Evolutionary conservation across 2,113 vertebrate species (phyloP).

Genomic region (Oryzias javanicus): DNA sequence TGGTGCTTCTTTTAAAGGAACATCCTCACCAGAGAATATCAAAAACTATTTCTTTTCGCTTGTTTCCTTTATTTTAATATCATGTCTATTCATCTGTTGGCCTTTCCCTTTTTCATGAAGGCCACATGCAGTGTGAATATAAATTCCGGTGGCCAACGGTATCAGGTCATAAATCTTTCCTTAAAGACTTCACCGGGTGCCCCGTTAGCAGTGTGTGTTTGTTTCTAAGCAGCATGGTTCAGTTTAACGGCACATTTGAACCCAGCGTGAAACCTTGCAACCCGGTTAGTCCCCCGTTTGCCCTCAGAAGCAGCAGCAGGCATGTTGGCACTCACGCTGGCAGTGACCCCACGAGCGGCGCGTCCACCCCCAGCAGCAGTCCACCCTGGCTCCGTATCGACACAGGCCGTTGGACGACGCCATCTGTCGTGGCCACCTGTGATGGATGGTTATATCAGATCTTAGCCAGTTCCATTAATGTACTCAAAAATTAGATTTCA

Average conservation of each 20-base stretch:
- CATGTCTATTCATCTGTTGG: slow-evolving; percentile 27
- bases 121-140: slow-evolving; percentile 30
- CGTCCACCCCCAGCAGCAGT: slow-evolving; percentile 99
- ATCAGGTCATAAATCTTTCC: slow-evolving; percentile 52
- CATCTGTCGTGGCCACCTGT: slow-evolving; percentile 93
- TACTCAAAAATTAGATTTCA: too few relatives aligned
- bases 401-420: slow-evolving; percentile 87
- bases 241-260: slow-evolving; percentile 41
- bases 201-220: slow-evolving; percentile 24
- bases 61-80: slow-evolving; percentile 6
- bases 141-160: slow-evolving; percentile 14
- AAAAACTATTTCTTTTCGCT: neutral
- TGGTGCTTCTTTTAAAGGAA: slow-evolving; percentile 3
- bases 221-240: slow-evolving; percentile 8
- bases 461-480: slow-evolving; percentile 14
- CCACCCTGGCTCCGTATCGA: slow-evolving; percentile 87
- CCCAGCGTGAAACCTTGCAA: slow-evolving; percentile 65
- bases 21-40: slow-evolving; percentile 24
- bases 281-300: slow-evolving; percentile 61
- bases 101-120: slow-evolving; percentile 21
- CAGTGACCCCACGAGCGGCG: slow-evolving; percentile 91
- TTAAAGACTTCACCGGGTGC: slow-evolving; percentile 44
- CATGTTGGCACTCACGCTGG: slow-evolving; percentile 88
- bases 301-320: slow-evolving; percentile 46
- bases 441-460: slow-evolving; percentile 53